Evolutionary conservation across 1,140 invertebrate species (phyloP).

Genomic region (Eriocheir sinensis): DNA sequence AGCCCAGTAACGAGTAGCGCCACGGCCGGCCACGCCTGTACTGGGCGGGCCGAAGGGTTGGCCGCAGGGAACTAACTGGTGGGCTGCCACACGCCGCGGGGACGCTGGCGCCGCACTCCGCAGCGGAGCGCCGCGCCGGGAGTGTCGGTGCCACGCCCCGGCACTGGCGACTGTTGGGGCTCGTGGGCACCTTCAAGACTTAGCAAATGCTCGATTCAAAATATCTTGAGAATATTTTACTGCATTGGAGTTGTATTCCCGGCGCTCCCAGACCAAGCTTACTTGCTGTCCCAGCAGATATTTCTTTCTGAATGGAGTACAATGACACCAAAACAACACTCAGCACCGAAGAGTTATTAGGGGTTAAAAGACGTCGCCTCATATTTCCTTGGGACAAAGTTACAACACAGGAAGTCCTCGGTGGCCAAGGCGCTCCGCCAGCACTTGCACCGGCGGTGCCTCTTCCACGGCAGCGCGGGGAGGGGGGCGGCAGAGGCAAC

Average conservation of each 20-base stretch:
- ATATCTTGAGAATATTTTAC: not conserved
- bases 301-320: not conserved
- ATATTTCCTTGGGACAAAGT: too few relatives aligned
- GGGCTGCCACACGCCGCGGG: not conserved
- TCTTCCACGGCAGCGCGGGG: too few relatives aligned
- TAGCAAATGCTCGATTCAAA: not conserved
- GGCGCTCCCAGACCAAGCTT: too few relatives aligned
- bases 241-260: not conserved
- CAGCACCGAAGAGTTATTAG: not conserved
- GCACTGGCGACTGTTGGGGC: not conserved
- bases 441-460: too few relatives aligned
- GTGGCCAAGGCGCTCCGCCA: too few relatives aligned
- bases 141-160: not conserved
- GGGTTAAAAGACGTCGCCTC: too few relatives aligned
- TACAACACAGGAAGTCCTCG: too few relatives aligned
- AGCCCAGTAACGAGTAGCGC: slow-evolving; percentile 59
- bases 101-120: not conserved
- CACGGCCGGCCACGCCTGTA: slow-evolving; percentile 53
- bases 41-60: slow-evolving; percentile 26
- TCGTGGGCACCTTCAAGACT: not conserved
- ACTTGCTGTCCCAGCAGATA: not conserved
- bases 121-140: not conserved
- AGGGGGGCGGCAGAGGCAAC: too few relatives aligned
- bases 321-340: not conserved
- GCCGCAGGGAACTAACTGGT: not conserved